A percentile compares a stretch with the other conserved stretches of the same genome.
Evolutionary conservation across 2,888 invertebrate genomes (phyloP).

Genomic region (Caenorhabditis sp.): DNA sequence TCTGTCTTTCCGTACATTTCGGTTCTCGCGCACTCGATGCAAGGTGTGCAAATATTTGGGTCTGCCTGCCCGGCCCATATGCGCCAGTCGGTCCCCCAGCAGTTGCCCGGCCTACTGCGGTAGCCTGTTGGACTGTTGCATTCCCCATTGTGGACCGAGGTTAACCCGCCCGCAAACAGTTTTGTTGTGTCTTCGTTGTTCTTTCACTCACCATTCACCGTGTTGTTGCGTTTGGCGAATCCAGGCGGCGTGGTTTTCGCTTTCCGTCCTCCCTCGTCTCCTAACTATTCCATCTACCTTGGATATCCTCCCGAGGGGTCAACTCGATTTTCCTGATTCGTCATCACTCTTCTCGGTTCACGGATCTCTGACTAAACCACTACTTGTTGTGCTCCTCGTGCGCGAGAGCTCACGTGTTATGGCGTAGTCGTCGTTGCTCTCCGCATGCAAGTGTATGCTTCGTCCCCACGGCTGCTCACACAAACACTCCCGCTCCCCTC

Average conservation of each 20-base stretch:
- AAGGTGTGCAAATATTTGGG: conserved; percentile 18
- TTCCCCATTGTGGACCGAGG: too few relatives aligned
- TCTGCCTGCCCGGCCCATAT: not conserved
- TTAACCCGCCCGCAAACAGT: not conserved
- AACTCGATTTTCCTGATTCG: not conserved
- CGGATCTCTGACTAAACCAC: conserved; percentile 6
- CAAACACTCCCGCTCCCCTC: not conserved
- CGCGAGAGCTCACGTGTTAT: conserved; percentile 11
- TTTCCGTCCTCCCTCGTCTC: not conserved
- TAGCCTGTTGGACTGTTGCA: too few relatives aligned
- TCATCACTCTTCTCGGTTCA: not conserved
- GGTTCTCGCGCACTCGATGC: conserved; percentile 3
- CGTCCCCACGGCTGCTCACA: not conserved
- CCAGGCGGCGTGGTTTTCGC: not conserved
- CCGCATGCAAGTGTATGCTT: conserved; percentile 10
- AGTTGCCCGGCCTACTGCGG: too few relatives aligned
- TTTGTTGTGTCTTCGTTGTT: not conserved
- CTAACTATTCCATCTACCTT: too few relatives aligned
- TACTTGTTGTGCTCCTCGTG: conserved; percentile 14
- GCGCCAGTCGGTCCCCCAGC: not conserved
- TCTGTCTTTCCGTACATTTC: not conserved
- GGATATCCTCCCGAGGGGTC: not conserved
- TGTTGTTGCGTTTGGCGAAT: not conserved
- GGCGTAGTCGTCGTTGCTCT: conserved; percentile 1
- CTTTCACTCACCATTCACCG: not conserved